Conservation (phyloP, 2,113 vertebrate species). For the Peromyscus californicus region DNA sequence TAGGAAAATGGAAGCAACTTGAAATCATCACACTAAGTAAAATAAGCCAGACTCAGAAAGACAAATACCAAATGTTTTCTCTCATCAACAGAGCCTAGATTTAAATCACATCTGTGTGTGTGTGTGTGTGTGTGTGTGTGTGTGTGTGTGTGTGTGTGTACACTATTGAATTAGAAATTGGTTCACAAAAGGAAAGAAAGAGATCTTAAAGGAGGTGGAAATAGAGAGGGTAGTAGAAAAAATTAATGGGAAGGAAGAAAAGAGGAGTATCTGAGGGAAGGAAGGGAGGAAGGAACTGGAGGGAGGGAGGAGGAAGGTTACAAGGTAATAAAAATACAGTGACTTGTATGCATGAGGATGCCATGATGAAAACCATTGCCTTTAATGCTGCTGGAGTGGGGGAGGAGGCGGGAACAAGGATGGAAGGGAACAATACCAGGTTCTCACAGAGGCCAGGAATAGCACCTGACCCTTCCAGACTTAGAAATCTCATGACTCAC, state of each 20-base stretch:
- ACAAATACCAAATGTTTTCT: neutral
- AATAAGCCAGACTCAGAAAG: neutral
- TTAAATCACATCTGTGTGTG: too few species aligned
- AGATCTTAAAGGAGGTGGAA: neutral
- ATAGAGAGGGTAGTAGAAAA: neutral
- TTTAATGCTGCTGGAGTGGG: neutral
- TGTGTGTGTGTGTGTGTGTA: neutral
- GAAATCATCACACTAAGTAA: neutral
- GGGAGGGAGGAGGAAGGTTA: neutral
- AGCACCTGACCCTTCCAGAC: neutral
- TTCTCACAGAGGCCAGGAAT: neutral
- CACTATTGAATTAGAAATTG: neutral
- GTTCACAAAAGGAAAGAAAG: neutral
- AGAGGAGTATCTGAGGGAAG: neutral
- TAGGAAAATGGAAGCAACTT: neutral
- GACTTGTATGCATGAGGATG: neutral
- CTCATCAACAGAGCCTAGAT: neutral
- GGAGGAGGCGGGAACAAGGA: neutral
- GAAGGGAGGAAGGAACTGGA: neutral
- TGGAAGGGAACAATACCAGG: neutral
- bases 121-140: neutral
- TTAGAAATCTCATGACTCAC: neutral
- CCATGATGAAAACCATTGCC: neutral
- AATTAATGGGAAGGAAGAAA: neutral
- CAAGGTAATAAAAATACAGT: neutral